Base-by-base conservation (phyloP, 2,113 vertebrate genomes). In the Cygnus atratus region DNA sequence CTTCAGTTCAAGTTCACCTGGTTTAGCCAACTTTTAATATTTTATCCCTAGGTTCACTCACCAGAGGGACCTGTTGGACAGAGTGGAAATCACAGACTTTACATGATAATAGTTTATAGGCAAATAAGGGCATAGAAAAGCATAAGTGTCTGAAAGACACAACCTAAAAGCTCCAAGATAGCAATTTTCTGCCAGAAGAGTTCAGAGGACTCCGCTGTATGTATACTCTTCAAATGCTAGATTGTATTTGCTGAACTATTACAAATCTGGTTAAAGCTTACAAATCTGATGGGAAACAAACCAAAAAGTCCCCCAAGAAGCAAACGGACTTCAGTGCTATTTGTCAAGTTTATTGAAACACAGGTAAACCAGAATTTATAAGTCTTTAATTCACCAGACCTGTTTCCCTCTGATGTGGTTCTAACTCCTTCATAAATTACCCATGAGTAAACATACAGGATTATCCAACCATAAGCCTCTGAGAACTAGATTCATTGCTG, bases 361-460 rank as follows among this genome's bases (percentile, higher is more conserved):
- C 33, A 70, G 13, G n/a, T 57, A 92, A 73, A 85, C 72, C 35
- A 84, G 43, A 68, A 85, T 72, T 65, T 67, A 21, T 25, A 76
- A 67, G 35, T n/a, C 59, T 73, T 43, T 39, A 77, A 58, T 70
- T 26, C 33, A 62, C 29, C 58, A 61, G 9, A 61, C 11, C 15
- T 21, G 3, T 1, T 57, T 25, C 25, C 16, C 29, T 77, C 44
- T 74, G 54, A 76, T 0, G 2, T 35, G 43, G 37, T 86, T 92
- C 43, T 54, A 80, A 62, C 25, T 33, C 75, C 46, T 65, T 86
- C 73, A 76, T 33, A 83, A 86, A 93, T 65, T 39, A 79, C 79
- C 20, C 20, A 9, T 48, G 10, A 93, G 59, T 55, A 67, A 70
- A 63, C 8, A 31, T 5, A 35, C 3, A 68, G 41, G 39, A 85